Conservation (phyloP, 2,113 vertebrate species). For the Pelobates fuscus region DNA sequence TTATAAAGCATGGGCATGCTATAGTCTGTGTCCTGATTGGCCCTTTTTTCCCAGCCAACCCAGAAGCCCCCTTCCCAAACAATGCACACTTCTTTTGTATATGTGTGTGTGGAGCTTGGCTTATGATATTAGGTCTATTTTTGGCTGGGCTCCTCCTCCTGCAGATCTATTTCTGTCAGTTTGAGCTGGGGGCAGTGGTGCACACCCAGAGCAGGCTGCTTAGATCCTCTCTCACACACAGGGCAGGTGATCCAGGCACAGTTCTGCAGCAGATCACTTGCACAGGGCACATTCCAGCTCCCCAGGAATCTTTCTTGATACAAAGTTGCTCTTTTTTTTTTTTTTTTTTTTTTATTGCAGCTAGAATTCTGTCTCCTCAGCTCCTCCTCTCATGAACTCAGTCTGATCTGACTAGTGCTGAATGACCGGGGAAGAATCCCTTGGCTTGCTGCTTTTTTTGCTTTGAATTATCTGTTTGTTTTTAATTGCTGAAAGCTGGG, state of each 20-base stretch:
- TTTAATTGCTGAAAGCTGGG: too few relatives aligned
- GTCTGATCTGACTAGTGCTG: too few relatives aligned
- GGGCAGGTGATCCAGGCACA: conserved; percentile 18
- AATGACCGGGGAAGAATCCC: too few relatives aligned
- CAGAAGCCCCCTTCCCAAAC: not conserved
- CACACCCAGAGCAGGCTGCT: conserved; percentile 25
- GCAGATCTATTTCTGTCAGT: conserved; percentile 33
- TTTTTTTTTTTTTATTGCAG: too few relatives aligned
- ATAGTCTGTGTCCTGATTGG: conserved; percentile 8
- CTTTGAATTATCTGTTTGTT: too few relatives aligned
- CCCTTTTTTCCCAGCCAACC: conserved; percentile 1
- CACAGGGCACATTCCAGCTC: not conserved
- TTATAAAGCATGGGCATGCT: not conserved
- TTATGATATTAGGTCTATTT: conserved; percentile 22
- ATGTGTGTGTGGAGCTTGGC: conserved; percentile 29
- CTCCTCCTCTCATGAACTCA: too few relatives aligned
- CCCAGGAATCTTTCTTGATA: too few relatives aligned
- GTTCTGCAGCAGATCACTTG: not conserved
- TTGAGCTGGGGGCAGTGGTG: conserved; percentile 24
- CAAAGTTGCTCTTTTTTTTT: too few relatives aligned
- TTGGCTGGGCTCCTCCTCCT: conserved; percentile 47
- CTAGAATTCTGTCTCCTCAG: too few relatives aligned
- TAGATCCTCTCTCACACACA: conserved; percentile 1
- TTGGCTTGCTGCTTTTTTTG: too few relatives aligned
- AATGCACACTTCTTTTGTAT: conserved; percentile 32